Conservation (phyloP, 2,797 vertebrate species). For the Chloroceryle inda region DNA sequence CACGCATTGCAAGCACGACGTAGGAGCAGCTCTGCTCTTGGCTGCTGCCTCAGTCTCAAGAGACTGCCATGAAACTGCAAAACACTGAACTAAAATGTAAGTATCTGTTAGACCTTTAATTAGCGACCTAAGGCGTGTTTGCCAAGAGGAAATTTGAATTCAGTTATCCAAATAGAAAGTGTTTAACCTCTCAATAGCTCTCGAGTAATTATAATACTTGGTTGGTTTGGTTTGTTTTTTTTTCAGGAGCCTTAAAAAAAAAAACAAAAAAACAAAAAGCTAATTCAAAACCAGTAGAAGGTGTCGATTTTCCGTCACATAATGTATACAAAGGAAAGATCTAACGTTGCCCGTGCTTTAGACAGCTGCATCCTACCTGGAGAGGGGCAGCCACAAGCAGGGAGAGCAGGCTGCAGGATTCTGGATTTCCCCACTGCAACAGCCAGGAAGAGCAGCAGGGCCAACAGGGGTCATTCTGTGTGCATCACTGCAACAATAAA, state of each 20-base stretch:
- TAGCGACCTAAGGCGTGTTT: conserved; percentile 58
- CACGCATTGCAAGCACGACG: conserved; percentile 17
- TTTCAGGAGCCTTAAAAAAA: conserved; percentile 6
- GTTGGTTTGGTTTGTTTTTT: neutral
- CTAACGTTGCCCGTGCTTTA: neutral
- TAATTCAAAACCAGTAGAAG: neutral
- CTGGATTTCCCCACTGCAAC: neutral
- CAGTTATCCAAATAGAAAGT: conserved; percentile 60
- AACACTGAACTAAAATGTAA: conserved; percentile 54
- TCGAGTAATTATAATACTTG: conserved; percentile 57
- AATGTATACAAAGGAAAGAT: neutral
- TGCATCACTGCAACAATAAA: neutral
- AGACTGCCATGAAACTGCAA: conserved; percentile 35
- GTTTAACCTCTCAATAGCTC: conserved; percentile 62
- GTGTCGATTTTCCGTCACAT: neutral
- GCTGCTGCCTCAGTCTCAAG: conserved; percentile 10
- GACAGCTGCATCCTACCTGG: neutral
- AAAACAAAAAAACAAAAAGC: conserved; percentile 5
- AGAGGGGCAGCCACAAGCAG: neutral
- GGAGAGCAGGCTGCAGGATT: neutral
- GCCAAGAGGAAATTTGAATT: conserved; percentile 66
- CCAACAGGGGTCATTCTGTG: neutral
- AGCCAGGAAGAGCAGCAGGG: neutral
- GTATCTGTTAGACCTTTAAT: conserved; percentile 71
- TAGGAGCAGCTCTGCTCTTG: conserved; percentile 22